Conservation (phyloP, 1,140 invertebrate species). For the Spodoptera frugiperda region DNA sequence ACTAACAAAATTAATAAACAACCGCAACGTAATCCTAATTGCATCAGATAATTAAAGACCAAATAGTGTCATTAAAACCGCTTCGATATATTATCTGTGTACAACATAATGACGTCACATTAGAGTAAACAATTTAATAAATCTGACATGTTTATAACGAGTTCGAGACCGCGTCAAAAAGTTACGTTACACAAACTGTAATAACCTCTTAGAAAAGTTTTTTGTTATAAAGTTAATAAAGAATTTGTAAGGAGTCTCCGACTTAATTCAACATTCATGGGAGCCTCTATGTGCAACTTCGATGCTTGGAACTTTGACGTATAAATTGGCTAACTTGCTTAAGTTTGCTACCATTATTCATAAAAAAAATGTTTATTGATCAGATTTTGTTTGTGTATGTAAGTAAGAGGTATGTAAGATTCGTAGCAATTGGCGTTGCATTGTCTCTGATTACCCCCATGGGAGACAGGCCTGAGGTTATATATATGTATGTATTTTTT, state of each 20-base stretch:
- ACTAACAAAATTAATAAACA: no score
- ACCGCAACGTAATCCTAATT: no score
- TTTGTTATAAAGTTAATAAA: slow-evolving; percentile 55
- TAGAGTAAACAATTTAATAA: slow-evolving; percentile 31
- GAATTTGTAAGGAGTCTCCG: slow-evolving; percentile 56
- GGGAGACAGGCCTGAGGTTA: no score
- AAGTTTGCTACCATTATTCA: slow-evolving; percentile 7
- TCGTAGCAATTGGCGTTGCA: no score
- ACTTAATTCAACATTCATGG: slow-evolving; percentile 55
- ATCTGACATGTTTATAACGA: slow-evolving; percentile 40
- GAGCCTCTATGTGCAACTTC: slow-evolving; percentile 34
- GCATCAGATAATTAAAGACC: no score
- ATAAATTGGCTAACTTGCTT: slow-evolving; percentile 32
- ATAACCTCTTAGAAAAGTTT: slow-evolving; percentile 40
- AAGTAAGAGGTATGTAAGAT: no score
- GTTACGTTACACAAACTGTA: slow-evolving; percentile 31
- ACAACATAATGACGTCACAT: background rate
- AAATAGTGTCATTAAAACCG: no score
- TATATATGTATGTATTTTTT: no score
- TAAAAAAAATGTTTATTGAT: background rate
- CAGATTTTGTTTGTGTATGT: background rate
- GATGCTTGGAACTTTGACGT: slow-evolving; percentile 37
- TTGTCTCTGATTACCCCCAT: no score
- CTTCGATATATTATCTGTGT: no score
- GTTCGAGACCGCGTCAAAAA: slow-evolving; percentile 17